Base-by-base conservation (phyloP, 1,140 invertebrate genomes). In the Oncopodura yosiiana region DNA sequence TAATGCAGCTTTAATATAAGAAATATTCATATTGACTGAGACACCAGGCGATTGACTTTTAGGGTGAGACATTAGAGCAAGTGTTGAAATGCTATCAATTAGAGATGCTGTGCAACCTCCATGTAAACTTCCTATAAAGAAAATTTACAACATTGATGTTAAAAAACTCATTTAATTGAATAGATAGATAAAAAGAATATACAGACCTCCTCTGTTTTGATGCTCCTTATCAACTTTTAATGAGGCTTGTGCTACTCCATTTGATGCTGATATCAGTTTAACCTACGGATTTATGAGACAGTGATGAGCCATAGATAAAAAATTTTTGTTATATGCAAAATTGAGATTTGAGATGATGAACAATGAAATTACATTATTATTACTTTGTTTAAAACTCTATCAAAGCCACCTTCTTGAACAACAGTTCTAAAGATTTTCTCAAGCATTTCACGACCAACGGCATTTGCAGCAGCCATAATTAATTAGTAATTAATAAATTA, bases 61-160 rank as follows among this genome's bases (percentile, higher is more conserved):
- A 18, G 62, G 50, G 45, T 58, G 71, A 0, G 83, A 81, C 65
- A 84, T 78, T 4, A 93, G 64, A 1, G 86, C 87, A 67, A 83
- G 80, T 0, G 86, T 86, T 4, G 90, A 91, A 14, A 93, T 69
- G 52, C 77, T 75, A 71, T 95, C 91, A 9, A 94, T 79, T 14
- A 94, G 65, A 3, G 84, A 84, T 11, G 83, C 80, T 11, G 83
- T 86, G 58, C 86, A 80, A 12, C 88, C 90, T 36, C 89, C 89
- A 72, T 94, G 88, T 94, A 69, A 1, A 78, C 8, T 34, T 34
- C 8, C 8, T 34, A 34, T 34, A 9, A 9, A 34, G 32, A 8
- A 34, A 34, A 9, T 9, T 34, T 34, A 9, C 32, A 34, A 34
- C 8, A 34, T 34, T 34, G 8, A 34, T 9, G n/a, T 34, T 34